These are phyloP conservation scores for Desmophyllum pertusum DNA, from an alignment of 92 coral and sea anemone species.

Conservation along the genomic window DNA sequence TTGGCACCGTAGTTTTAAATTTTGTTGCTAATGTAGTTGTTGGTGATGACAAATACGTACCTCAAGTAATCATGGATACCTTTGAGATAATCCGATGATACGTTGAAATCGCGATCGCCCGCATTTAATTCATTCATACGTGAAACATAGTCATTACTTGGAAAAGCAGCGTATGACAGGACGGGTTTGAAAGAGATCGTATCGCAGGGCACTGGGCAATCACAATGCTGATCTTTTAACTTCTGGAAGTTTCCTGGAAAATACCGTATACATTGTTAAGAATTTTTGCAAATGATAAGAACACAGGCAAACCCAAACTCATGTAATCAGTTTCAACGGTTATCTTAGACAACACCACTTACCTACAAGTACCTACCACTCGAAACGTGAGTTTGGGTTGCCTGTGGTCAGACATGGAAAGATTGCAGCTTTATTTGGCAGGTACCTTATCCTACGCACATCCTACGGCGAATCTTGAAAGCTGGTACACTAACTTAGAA, in stretches of 20 bases:
- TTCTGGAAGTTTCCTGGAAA: conserved; percentile 2
- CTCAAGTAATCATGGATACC: background rate
- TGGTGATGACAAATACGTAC: background rate
- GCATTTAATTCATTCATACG: background rate
- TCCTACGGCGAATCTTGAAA: too few species aligned
- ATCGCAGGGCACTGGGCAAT: conserved; percentile 1
- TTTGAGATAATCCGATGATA: background rate
- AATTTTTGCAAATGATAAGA: background rate
- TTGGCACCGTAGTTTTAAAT: background rate
- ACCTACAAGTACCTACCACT: too few species aligned
- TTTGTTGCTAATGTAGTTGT: background rate
- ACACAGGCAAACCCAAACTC: background rate
- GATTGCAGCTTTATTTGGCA: too few species aligned
- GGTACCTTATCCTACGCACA: too few species aligned
- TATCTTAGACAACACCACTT: too few species aligned
- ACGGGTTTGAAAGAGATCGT: background rate
- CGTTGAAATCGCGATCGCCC: background rate
- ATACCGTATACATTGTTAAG: background rate
- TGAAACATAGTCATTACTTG: background rate
- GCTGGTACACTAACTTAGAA: too few species aligned
- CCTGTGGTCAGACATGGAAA: too few species aligned
- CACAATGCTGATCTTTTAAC: background rate
- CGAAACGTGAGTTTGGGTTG: too few species aligned
- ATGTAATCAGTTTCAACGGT: too few species aligned
- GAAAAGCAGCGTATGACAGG: conserved; percentile 2